phyloP scores from a whole-genome alignment of 2,888 invertebrate species.

The Andrena haemorrhoa region DNA sequence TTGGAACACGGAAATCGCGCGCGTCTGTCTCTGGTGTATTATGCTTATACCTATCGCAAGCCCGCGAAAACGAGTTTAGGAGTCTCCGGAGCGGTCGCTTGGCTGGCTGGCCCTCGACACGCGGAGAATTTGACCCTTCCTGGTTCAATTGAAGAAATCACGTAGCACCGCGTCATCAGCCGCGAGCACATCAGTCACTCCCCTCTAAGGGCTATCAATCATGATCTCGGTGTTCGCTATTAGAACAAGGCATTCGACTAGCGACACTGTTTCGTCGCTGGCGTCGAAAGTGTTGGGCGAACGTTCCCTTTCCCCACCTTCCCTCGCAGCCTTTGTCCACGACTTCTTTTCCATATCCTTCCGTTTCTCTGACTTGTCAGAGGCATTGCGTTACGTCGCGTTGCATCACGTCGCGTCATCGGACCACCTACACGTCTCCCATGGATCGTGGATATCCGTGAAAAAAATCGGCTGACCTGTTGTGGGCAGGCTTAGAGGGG shows the following conservation, averaged over 20 bases:
- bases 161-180: no score
- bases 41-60: slow-evolving; percentile 3
- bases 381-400: slow-evolving; percentile 33
- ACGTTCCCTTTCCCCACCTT: background rate
- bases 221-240: no score
- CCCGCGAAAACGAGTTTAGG: slow-evolving; percentile 33
- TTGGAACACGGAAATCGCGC: slow-evolving; percentile 57
- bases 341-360: background rate
- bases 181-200: no score
- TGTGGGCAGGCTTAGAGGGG: slow-evolving; percentile 28
- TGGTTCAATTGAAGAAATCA: slow-evolving; percentile 6
- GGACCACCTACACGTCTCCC: slow-evolving; percentile 35
- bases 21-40: slow-evolving; percentile 24
- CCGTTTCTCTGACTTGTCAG: background rate
- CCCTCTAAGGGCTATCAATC: no score
- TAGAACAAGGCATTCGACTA: background rate
- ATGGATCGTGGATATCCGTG: slow-evolving; percentile 15
- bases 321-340: background rate
- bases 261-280: background rate
- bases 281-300: background rate
- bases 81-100: no score
- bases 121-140: no score
- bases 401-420: slow-evolving; percentile 55
- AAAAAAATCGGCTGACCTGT: slow-evolving; percentile 18
- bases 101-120: no score